Evolutionary conservation across 2,113 vertebrate genomes (phyloP), one percentile per base, ranked within the genome.

Genomic region (Lepus europaeus): DNA sequence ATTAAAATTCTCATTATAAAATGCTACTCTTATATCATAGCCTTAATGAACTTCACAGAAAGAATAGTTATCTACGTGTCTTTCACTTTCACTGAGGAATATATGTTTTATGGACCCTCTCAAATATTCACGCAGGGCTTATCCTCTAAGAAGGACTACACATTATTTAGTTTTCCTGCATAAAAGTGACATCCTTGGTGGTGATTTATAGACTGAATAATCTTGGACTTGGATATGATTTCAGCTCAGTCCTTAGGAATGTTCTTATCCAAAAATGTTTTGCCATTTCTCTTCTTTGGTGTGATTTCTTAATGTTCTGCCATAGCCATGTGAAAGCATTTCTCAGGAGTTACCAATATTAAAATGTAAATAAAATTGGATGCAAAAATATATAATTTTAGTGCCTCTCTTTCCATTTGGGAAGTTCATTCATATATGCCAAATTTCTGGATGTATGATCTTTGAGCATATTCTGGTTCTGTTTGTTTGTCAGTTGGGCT

Each of bases 341-440:
- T 84, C 53, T 70, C 31, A 72, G 29, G 49, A 36, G 36, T 64
- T 84, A 72, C 17, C 8, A 53, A 72, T 10, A 49, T 31, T 64
- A 66, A 89, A 90, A 66, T 49, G 13, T 77, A 33, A 92, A 29
- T 17, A 82, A 80, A 82, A 82, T 5, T n/a, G n/a, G 59, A 89
- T 45, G 5, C 23, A 16, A 3, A 36, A 39, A 76, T 27, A 12
- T 70, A 6, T 10, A 31, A 25, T 86, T 63, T 70, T 36, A 1
- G 5, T 56, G 45, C 2, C 25, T 69, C 20, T 79, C 70, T 84
- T 84, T 66, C 59, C 33, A 16, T 92, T 68, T 79, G 33, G 49
- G 68, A 45, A 9, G 5, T 33, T 23, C 19, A 23, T 19, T 36
- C 5, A 61, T 11, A 45, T 9, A 17, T 31, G 12, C 56, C 53